A percentile compares a stretch with the other conserved stretches of the same genome.
These are phyloP conservation scores for Podarcis muralis DNA, from an alignment of 2,113 vertebrate genomes.

Conservation along the genomic window DNA sequence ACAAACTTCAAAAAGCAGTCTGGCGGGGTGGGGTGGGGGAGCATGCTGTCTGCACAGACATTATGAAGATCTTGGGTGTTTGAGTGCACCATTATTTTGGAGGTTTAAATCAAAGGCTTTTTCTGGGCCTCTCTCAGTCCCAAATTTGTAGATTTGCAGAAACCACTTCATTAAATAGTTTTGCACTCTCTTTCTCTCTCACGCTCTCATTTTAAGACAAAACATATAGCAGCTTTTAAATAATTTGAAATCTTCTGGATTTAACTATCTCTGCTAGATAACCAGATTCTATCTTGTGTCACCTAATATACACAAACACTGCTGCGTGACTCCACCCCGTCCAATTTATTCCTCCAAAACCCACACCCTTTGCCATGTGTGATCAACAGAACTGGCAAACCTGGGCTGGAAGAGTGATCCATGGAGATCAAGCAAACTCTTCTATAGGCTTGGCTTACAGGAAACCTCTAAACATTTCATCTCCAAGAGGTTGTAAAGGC, in stretches of 20 bases:
- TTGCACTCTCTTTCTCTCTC: too few relatives aligned
- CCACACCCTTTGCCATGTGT: background rate
- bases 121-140: background rate
- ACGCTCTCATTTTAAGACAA: background rate
- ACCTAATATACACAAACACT: background rate
- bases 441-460: background rate
- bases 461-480: background rate
- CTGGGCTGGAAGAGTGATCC: background rate
- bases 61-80: background rate
- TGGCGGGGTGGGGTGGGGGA: background rate
- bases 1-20: constrained; percentile 36
- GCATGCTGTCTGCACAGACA: background rate
- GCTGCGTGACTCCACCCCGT: too few relatives aligned
- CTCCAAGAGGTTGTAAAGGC: background rate
- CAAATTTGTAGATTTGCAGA: constrained; percentile 11
- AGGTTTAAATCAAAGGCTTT: constrained; percentile 9
- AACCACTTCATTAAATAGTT: constrained; percentile 9
- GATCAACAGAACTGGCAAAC: background rate
- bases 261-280: background rate
- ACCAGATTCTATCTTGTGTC: background rate
- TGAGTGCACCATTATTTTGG: constrained; percentile 10
- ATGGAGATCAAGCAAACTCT: background rate
- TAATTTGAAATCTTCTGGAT: background rate
- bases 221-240: background rate
- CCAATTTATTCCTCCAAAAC: background rate